These are phyloP conservation scores for Scaptomyza polygonia DNA, from an alignment of 2,888 invertebrate species.

Conservation along the genomic window DNA sequence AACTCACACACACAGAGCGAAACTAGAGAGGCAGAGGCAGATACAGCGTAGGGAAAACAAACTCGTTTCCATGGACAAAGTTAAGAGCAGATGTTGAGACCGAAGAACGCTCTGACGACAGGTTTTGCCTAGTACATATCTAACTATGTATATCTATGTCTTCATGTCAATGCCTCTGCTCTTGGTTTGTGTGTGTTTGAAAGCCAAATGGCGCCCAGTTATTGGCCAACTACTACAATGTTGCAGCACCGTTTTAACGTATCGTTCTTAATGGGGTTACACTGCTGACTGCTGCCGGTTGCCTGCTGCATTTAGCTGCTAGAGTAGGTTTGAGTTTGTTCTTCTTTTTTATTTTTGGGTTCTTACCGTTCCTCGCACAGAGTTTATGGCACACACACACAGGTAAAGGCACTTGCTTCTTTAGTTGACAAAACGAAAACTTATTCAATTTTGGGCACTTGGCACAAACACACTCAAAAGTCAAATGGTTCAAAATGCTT, in stretches of 20 bases:
- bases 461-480: slow-evolving; percentile 50
- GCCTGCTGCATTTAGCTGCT: slow-evolving; percentile 9
- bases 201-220: slow-evolving; percentile 45
- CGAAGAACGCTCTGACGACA: slow-evolving; percentile 49
- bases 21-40: slow-evolving; percentile 5
- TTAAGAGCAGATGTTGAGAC: slow-evolving; percentile 59
- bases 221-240: slow-evolving; percentile 29
- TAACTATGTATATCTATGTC: slow-evolving; percentile 20
- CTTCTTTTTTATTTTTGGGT: slow-evolving; percentile 1
- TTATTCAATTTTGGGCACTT: slow-evolving; percentile 73
- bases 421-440: slow-evolving; percentile 50
- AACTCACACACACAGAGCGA: slow-evolving; percentile 35
- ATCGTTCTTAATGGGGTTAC: slow-evolving; percentile 70
- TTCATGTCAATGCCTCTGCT: slow-evolving; percentile 41
- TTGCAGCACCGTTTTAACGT: slow-evolving; percentile 29
- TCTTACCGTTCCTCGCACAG: slow-evolving; percentile 60
- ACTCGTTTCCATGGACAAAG: slow-evolving; percentile 72
- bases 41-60: slow-evolving; percentile 24
- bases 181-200: slow-evolving; percentile 12
- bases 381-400: slow-evolving; percentile 27
- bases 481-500: slow-evolving; percentile 40
- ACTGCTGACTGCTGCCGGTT: slow-evolving; percentile 33
- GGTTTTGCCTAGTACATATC: slow-evolving; percentile 51
- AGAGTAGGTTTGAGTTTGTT: slow-evolving; percentile 16
- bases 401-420: slow-evolving; percentile 45